Evolutionary conservation across 2,113 vertebrate species (phyloP).

Genomic region (Gopherus flavomarginatus): DNA sequence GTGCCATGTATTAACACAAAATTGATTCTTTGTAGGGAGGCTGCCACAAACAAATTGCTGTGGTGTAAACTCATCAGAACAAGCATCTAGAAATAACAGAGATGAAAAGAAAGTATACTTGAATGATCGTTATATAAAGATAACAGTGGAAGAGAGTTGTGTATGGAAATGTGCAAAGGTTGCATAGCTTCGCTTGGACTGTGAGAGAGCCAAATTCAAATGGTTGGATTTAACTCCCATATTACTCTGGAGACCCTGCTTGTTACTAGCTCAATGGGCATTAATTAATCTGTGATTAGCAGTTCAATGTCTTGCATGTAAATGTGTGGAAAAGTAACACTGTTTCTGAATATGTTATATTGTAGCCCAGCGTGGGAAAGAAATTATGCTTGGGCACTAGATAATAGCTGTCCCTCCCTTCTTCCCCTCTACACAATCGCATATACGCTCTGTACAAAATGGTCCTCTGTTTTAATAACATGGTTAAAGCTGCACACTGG

Average conservation of each 20-base stretch:
- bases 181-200: not conserved
- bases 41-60: constrained; percentile 32
- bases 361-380: not conserved
- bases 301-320: not conserved
- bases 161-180: not conserved
- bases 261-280: not conserved
- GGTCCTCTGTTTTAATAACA: not conserved
- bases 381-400: not conserved
- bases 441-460: not conserved
- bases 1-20: not conserved
- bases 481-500: not conserved
- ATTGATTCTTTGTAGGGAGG: constrained; percentile 2
- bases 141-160: not conserved
- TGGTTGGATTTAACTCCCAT: not conserved
- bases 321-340: not conserved
- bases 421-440: not conserved
- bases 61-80: constrained; percentile 33
- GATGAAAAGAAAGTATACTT: not conserved
- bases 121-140: not conserved
- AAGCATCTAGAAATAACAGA: not conserved
- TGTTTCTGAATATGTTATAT: not conserved
- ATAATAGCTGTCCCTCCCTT: rapidly evolving
- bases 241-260: not conserved
- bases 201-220: not conserved
- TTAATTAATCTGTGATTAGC: not conserved